Percentiles rank a stretch among this genome's conserved stretches.
Conservation (phyloP, 2,797 vertebrate species). For the Tamandua tetradactyla region DNA sequence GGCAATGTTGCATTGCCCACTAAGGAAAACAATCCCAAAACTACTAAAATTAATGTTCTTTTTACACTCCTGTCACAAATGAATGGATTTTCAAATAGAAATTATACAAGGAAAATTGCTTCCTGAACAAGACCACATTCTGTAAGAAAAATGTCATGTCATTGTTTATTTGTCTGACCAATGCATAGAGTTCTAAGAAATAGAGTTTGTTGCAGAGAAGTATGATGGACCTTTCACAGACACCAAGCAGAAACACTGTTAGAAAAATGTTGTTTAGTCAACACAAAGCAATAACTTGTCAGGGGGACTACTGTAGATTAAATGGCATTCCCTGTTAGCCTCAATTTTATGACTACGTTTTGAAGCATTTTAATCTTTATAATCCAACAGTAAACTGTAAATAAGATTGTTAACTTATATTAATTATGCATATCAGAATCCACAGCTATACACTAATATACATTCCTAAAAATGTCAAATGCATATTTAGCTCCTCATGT, state of each 20-base stretch:
- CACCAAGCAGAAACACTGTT: background rate
- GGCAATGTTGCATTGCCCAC: slow-evolving; percentile 9
- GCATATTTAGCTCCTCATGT: background rate
- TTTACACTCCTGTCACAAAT: slow-evolving; percentile 75
- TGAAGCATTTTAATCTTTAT: slow-evolving; percentile 34
- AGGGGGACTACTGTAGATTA: background rate
- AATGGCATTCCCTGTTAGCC: background rate
- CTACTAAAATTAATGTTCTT: slow-evolving; percentile 73
- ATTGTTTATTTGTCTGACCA: slow-evolving; percentile 71
- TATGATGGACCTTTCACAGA: slow-evolving; percentile 56
- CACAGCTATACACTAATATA: background rate
- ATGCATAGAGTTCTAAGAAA: slow-evolving; percentile 53
- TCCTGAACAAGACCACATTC: slow-evolving; percentile 70
- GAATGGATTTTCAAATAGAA: slow-evolving; percentile 75
- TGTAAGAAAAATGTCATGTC: slow-evolving; percentile 69
- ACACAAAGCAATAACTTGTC: slow-evolving; percentile 57
- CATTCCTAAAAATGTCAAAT: background rate
- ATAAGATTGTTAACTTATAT: background rate
- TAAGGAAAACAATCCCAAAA: slow-evolving; percentile 65
- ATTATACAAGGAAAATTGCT: slow-evolving; percentile 77
- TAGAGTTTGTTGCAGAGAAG: slow-evolving; percentile 64
- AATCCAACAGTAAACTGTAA: background rate
- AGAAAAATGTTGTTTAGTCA: slow-evolving; percentile 49
- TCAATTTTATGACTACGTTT: slow-evolving; percentile 11
- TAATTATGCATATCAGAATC: slow-evolving; percentile 14